Evolutionary conservation across 2,888 invertebrate genomes (phyloP), one percentile per base, ranked within the genome.

Genomic region (Hermodice carunculata): DNA sequence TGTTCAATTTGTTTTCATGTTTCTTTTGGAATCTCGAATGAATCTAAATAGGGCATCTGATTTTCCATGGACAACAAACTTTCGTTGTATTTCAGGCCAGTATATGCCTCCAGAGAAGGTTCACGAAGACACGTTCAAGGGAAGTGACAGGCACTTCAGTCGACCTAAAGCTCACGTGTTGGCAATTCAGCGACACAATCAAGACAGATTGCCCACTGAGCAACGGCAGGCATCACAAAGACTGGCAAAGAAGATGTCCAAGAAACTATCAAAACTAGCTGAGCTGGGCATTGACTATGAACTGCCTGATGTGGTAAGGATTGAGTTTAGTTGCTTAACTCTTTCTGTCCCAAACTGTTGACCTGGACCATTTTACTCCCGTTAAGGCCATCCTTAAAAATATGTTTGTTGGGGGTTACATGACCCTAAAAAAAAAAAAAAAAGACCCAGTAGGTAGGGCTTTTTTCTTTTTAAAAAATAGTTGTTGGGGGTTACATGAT

Each of bases 71-170:
- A 17, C 11, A 37, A 14, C 17, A 14, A 11, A 37, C 19, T 22
- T 24, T 17, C 28, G n/a, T 29, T 51, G n/a, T 56, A 2, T 48
- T 28, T 28, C 52, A 60, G 60, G 60, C 31, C 31, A 51, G 22
- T 57, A 46, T 4, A 43, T 56, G 24, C 40, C 40, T 22, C 32
- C n/a, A 17, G 22, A 19, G 17, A 64, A 69, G 46, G 58, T 73
- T 1, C 73, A 73, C 42, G 54, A 54, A 19, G 29, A 53, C 11
- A 63, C 61, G 4, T 73, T 73, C 57, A 66, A 61, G 31, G 65
- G 70, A 17, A 32, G 37, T 19, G 32, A 44, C n/a, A 37, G 58
- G n/a, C n/a, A 29, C 17, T 66, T 66, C 44, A 29, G 19, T 3
- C 5, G n/a, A 46, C 56, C 66, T 4, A 61, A 42, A 26, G 56